phyloP scores from a whole-genome alignment of 2,113 vertebrate genomes.

The Andinoacara biseriatus region DNA sequence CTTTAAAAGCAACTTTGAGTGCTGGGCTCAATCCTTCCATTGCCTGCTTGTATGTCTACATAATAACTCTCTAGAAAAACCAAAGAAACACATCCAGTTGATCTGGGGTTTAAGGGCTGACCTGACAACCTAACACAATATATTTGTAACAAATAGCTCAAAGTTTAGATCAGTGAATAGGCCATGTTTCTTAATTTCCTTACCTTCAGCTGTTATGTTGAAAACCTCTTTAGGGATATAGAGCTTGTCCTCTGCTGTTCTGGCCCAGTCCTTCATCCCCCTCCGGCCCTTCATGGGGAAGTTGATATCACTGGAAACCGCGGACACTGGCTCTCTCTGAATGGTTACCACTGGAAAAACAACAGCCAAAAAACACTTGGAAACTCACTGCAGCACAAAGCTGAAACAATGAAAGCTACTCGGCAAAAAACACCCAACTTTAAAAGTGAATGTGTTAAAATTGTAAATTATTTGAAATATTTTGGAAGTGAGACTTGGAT shows the following conservation, averaged over 20 bases:
- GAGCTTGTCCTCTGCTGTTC: conserved; percentile 95
- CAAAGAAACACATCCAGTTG: background rate
- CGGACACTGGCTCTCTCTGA: conserved; percentile 93
- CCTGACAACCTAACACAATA: background rate
- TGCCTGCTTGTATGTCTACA: background rate
- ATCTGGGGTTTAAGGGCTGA: background rate
- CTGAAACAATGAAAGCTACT: background rate
- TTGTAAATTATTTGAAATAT: background rate
- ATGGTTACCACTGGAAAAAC: conserved; percentile 90
- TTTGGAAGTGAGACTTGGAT: background rate
- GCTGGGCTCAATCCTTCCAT: background rate
- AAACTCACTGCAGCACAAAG: conserved; percentile 8
- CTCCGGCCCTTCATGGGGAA: conserved; percentile 96
- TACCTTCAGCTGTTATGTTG: conserved; percentile 87
- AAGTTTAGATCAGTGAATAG: background rate
- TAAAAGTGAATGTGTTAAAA: background rate
- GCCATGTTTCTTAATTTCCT: background rate
- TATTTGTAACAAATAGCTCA: background rate
- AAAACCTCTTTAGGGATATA: conserved; percentile 98
- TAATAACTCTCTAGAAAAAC: background rate
- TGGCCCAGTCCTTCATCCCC: conserved; percentile 99
- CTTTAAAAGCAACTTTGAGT: background rate
- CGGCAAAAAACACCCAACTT: background rate
- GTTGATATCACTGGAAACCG: conserved; percentile 97
- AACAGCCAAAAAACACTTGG: conserved; percentile 14